These are phyloP conservation scores for Apodemus agrarius DNA, from an alignment of 2,797 vertebrate species.

Conservation along the genomic window DNA sequence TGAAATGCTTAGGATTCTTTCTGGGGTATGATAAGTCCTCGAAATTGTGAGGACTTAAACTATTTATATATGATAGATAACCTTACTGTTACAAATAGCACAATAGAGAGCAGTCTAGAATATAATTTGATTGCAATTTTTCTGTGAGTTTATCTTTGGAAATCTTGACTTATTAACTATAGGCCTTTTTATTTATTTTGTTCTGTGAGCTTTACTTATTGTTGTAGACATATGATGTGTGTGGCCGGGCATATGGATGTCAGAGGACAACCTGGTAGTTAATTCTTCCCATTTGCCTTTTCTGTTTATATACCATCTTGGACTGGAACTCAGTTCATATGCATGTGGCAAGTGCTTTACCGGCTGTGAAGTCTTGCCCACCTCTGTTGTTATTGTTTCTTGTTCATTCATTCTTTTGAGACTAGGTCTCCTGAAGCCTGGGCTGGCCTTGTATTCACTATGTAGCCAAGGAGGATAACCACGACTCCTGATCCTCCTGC, in stretches of 20 bases:
- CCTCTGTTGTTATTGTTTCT: background rate
- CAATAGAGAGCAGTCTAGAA: background rate
- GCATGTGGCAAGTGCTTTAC: background rate
- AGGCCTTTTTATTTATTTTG: background rate
- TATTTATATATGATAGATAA: background rate
- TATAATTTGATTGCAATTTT: background rate
- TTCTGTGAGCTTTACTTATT: background rate
- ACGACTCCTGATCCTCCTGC: background rate
- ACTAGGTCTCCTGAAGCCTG: background rate
- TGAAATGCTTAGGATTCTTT: background rate
- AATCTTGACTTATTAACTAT: conserved; percentile 13
- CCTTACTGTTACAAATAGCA: background rate
- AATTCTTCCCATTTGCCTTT: background rate
- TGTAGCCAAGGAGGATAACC: background rate
- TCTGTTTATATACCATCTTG: background rate
- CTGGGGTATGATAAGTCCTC: background rate
- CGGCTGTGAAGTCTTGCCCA: background rate
- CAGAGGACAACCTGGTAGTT: background rate
- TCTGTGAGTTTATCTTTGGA: background rate
- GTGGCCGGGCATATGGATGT: background rate
- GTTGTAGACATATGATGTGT: background rate
- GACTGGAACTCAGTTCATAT: background rate
- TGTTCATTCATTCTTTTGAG: background rate
- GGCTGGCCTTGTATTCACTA: background rate
- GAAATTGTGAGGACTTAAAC: background rate